A percentile compares a stretch with the other conserved stretches of the same genome.
These are phyloP conservation scores for Eurystomus gularis DNA, from an alignment of 2,113 vertebrate genomes.

Conservation along the genomic window DNA sequence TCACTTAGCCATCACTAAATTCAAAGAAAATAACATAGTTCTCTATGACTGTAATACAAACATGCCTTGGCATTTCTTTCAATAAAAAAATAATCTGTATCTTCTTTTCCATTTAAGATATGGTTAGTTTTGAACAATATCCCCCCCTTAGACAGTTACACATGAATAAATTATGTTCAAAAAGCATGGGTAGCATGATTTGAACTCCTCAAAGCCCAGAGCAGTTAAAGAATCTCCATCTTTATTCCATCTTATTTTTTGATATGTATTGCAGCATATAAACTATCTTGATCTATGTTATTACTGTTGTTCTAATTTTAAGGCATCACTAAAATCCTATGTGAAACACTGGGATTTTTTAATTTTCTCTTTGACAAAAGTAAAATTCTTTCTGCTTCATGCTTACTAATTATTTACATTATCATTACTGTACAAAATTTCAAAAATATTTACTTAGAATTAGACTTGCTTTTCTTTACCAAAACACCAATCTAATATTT, in stretches of 20 bases:
- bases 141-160: slow-evolving; percentile 16
- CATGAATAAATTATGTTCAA: slow-evolving; percentile 22
- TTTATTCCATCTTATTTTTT: not conserved
- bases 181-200: not conserved
- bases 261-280: not conserved
- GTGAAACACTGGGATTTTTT: not conserved
- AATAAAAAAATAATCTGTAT: slow-evolving; percentile 31
- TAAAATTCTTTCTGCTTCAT: not conserved
- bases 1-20: slow-evolving; percentile 72
- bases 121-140: slow-evolving; percentile 60
- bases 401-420: not conserved
- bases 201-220: not conserved
- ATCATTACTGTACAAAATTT: not conserved
- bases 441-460: not conserved
- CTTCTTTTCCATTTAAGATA: slow-evolving; percentile 2
- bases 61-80: slow-evolving; percentile 32
- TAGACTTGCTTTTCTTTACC: not conserved
- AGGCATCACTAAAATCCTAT: not conserved
- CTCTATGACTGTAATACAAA: slow-evolving; percentile 68
- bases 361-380: not conserved
- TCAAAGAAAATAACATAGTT: not conserved
- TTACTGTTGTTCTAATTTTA: not conserved
- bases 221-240: not conserved
- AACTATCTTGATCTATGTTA: not conserved
- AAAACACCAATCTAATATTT: not conserved